These are phyloP conservation scores for Myiagra hebetior DNA, from an alignment of 2,113 vertebrate species.

Conservation along the genomic window DNA sequence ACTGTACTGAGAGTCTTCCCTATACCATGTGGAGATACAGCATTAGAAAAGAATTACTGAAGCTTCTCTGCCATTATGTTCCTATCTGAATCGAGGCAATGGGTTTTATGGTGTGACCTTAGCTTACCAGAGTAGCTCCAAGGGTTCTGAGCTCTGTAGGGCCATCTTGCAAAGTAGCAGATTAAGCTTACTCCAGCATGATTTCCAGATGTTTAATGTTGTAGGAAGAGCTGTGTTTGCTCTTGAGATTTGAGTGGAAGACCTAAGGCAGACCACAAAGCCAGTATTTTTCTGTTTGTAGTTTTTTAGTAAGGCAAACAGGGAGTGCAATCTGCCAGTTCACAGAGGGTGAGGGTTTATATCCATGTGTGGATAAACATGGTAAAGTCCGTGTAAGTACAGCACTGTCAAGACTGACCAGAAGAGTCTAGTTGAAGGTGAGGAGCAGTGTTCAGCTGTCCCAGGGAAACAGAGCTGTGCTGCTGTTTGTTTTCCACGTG, in stretches of 20 bases:
- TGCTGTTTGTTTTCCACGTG: not conserved
- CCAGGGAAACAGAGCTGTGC: not conserved
- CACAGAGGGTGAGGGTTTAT: not conserved
- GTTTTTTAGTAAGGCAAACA: not conserved
- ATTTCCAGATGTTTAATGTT: not conserved
- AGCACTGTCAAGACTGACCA: not conserved
- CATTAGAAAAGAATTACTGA: not conserved
- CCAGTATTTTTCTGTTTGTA: not conserved
- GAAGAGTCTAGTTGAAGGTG: not conserved
- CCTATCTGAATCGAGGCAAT: not conserved
- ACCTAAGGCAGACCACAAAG: not conserved
- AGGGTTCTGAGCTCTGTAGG: not conserved
- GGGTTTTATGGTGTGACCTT: not conserved
- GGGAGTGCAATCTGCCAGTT: not conserved
- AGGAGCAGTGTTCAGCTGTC: not conserved
- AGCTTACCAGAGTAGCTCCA: not conserved
- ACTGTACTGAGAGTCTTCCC: not conserved
- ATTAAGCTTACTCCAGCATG: not conserved
- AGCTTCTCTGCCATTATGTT: not conserved
- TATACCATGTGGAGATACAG: not conserved
- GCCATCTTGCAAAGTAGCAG: not conserved
- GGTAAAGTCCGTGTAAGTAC: not conserved
- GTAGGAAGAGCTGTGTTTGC: not conserved
- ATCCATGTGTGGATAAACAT: fast-evolving
- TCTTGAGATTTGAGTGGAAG: not conserved